Evolutionary conservation across 2,797 vertebrate species (phyloP).

Genomic region (Pseudochaenichthys georgianus): DNA sequence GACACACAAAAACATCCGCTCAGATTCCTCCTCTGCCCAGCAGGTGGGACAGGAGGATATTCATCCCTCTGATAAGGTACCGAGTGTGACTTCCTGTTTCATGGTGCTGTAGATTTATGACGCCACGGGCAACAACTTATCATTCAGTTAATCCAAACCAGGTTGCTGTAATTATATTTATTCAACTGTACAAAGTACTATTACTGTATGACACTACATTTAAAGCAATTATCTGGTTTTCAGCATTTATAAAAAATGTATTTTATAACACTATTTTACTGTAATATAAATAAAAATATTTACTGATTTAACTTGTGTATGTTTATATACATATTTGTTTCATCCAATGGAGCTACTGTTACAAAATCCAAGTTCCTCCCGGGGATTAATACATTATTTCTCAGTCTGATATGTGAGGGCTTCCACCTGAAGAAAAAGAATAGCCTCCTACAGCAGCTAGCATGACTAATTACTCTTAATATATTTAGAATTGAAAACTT

Average conservation of each 20-base stretch:
- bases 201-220: too few relatives aligned
- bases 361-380: too few relatives aligned
- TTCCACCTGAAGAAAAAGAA: not conserved
- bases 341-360: too few relatives aligned
- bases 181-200: too few relatives aligned
- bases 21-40: conserved; percentile 57
- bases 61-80: not conserved
- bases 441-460: not conserved
- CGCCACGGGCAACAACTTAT: accelerated
- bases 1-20: conserved; percentile 32
- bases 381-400: too few relatives aligned
- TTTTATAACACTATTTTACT: too few relatives aligned
- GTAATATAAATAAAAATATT: too few relatives aligned
- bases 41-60: conserved; percentile 56
- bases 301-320: too few relatives aligned
- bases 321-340: too few relatives aligned
- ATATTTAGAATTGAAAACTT: not conserved
- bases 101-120: not conserved
- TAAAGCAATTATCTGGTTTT: too few relatives aligned
- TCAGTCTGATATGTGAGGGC: not conserved
- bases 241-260: too few relatives aligned
- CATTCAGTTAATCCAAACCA: not conserved
- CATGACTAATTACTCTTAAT: not conserved
- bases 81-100: not conserved
- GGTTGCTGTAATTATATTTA: too few relatives aligned